Percentiles rank a stretch among this genome's conserved stretches.
These are phyloP conservation scores for Alethe castanea DNA, from an alignment of 2,113 vertebrate genomes.

Conservation along the genomic window DNA sequence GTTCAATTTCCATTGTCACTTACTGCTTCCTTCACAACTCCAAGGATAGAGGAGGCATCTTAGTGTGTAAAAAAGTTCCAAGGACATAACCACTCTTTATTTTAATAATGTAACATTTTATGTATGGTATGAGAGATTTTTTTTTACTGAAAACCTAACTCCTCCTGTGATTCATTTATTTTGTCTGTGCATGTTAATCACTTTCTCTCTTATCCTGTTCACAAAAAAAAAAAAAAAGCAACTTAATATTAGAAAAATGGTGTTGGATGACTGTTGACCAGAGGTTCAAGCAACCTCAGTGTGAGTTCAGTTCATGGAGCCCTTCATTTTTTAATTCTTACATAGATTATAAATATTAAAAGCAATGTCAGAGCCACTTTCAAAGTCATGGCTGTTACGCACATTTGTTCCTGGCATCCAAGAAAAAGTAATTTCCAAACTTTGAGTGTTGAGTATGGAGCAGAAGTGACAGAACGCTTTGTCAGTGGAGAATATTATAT, in stretches of 20 bases:
- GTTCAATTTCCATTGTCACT: background rate
- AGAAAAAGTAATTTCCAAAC: background rate
- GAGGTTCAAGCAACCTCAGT: background rate
- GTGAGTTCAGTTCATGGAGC: background rate
- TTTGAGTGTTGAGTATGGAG: background rate
- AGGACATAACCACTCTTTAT: background rate
- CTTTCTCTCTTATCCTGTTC: background rate
- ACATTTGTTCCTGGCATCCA: background rate
- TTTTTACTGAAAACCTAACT: background rate
- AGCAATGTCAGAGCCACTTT: background rate
- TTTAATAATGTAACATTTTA: background rate
- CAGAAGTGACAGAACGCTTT: background rate
- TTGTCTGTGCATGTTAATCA: background rate
- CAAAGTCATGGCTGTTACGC: background rate
- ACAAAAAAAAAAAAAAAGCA: background rate
- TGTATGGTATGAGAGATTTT: background rate
- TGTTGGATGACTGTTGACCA: background rate
- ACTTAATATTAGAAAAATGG: background rate
- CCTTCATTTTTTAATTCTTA: background rate
- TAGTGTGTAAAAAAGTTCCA: background rate
- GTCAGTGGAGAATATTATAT: background rate
- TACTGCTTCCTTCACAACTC: background rate
- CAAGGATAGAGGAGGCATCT: background rate
- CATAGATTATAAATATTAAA: background rate
- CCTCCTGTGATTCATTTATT: background rate